Evolutionary conservation across 2,797 vertebrate species (phyloP).

Genomic region (Oryzias sinensis): DNA sequence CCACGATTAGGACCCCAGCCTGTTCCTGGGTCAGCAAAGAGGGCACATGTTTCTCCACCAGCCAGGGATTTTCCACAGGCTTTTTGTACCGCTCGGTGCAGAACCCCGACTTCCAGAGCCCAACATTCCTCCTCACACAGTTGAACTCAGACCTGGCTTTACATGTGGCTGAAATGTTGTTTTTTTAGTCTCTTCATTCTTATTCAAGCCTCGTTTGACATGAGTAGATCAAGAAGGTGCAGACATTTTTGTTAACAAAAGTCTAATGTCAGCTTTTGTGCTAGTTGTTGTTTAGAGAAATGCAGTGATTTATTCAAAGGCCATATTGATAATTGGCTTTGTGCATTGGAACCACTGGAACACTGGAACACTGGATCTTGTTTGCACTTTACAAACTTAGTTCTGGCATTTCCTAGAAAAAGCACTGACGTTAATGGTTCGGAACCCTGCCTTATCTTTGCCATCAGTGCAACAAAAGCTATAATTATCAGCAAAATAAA

Average conservation of each 20-base stretch:
- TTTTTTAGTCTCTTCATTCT: constrained; percentile 39
- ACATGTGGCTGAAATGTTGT: constrained; percentile 52
- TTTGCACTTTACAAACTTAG: constrained; percentile 27
- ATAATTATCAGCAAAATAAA: constrained; percentile 79
- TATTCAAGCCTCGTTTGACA: constrained; percentile 37
- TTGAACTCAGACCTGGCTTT: constrained; percentile 34
- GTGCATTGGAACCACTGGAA: constrained; percentile 7
- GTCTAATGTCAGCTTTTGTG: constrained; percentile 22
- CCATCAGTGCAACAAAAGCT: constrained; percentile 75
- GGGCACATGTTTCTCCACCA: constrained; percentile 61
- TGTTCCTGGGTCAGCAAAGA: constrained; percentile 65
- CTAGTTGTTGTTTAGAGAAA: constrained; percentile 7
- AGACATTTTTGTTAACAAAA: constrained; percentile 20
- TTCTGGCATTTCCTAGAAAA: constrained; percentile 66
- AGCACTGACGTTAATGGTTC: constrained; percentile 70
- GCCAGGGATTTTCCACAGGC: constrained; percentile 63
- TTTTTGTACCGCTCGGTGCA: constrained; percentile 51
- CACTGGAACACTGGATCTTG: constrained; percentile 20
- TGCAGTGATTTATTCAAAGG: constrained; percentile 1
- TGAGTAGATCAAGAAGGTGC: constrained; percentile 38
- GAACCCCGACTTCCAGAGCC: constrained; percentile 26
- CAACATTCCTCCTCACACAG: constrained; percentile 18
- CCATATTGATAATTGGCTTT: constrained; percentile 13
- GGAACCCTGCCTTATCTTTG: constrained; percentile 73
- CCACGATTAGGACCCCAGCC: constrained; percentile 61